Conservation (phyloP, 2,113 vertebrate genomes). For the Petrocephalus microphthalmus region DNA sequence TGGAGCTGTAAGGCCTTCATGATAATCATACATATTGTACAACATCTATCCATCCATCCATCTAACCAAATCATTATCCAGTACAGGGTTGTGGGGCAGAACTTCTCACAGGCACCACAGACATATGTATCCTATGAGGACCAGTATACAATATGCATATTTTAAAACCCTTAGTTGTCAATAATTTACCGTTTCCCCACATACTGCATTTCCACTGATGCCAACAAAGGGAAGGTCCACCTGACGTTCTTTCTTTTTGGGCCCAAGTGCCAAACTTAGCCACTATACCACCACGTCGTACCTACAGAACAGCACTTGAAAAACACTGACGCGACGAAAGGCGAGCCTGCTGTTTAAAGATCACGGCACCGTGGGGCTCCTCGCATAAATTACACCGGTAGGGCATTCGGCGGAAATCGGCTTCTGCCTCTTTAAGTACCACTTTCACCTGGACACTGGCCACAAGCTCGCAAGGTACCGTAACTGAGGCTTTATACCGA, state of each 20-base stretch:
- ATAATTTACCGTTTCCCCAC: not conserved
- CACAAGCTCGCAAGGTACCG: conserved; percentile 60
- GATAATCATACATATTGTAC: not conserved
- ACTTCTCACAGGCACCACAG: not conserved
- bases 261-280: not conserved
- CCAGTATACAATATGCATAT: not conserved
- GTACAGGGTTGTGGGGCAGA: not conserved
- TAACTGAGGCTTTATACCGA: conserved; percentile 25
- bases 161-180: not conserved
- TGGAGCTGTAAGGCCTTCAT: not conserved
- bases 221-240: too few relatives aligned
- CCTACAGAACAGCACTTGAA: not conserved
- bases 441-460: conserved; percentile 60
- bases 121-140: not conserved
- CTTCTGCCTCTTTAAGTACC: conserved; percentile 59
- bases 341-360: conserved; percentile 53
- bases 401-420: conserved; percentile 50
- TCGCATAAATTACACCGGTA: conserved; percentile 42
- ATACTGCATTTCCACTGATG: not conserved
- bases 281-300: not conserved
- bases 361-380: conserved; percentile 26
- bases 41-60: not conserved
- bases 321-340: not conserved
- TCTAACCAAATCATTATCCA: not conserved
- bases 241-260: not conserved